Base-by-base conservation (phyloP, 2,888 invertebrate genomes). In the Mimas tiliae region DNA sequence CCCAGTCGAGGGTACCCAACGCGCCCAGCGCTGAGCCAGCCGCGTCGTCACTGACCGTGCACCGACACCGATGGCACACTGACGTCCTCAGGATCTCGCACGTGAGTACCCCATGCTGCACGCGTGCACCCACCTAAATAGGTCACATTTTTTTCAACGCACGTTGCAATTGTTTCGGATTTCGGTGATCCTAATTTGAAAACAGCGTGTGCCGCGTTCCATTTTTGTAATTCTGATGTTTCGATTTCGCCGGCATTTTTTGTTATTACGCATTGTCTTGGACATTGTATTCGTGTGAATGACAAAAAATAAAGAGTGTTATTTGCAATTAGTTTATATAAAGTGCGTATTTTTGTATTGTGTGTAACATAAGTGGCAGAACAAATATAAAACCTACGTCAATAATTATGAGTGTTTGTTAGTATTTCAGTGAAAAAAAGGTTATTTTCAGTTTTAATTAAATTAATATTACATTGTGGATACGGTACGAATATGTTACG, bases 31-130 rank as follows among this genome's bases (percentile, higher is more conserved):
- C 75, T 76, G 74, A 78, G 73, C 76, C 74, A 66, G 72, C 73
- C 68, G 75, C 75, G 72, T 69, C 73, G 42, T 6, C 58, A 73
- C 75, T 73, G 74, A 74, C 70, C 75, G 76, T 74, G 74, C 74
- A 71, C 75, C 79, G 77, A 80, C 81, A 79, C 84, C 83, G 85
- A 91, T 92, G 92, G 87, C 85, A 80, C 79, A 83, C 81, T 90
- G 86, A 90, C 82, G 80, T 77, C 80, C 73, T 77, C 70, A 73
- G 67, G 42, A 58, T 67, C 71, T 69, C 76, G 71, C 79, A 82
- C 78, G 81, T 80, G 76, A 78, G 74, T 74, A 74, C 70, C 58
- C 58, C 21, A 65, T 70, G 68, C 70, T 8, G 34, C 34, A 58
- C 48, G 65, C 65, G 38, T 53, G 52, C 38, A 38, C 19, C 38